phyloP scores from a whole-genome alignment of 2,888 invertebrate genomes.

The Macrophya alboannulata region DNA sequence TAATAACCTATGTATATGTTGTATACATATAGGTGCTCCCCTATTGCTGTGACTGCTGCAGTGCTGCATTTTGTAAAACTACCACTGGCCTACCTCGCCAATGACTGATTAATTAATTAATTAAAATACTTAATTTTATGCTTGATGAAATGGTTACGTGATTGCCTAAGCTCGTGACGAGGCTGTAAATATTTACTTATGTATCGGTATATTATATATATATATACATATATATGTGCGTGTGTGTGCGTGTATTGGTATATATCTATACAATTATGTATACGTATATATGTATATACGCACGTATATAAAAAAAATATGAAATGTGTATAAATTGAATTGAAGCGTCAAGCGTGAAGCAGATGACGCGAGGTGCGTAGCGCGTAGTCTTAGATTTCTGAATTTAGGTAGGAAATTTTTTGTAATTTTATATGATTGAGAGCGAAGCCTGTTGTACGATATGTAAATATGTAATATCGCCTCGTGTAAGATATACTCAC shows the following conservation, averaged over 20 bases:
- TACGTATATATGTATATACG: constrained; percentile 41
- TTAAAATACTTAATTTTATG: constrained; percentile 68
- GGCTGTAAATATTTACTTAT: constrained; percentile 66
- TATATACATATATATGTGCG: background rate
- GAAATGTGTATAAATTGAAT: constrained; percentile 56
- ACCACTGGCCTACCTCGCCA: constrained; percentile 75
- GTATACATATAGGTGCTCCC: constrained; percentile 53
- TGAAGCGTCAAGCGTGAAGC: constrained; percentile 49
- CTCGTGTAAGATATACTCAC: constrained; percentile 78
- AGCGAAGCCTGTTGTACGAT: constrained; percentile 75
- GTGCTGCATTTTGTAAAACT: constrained; percentile 65
- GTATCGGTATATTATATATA: constrained; percentile 27
- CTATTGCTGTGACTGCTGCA: constrained; percentile 58
- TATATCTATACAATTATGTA: constrained; percentile 42
- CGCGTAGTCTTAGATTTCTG: constrained; percentile 63
- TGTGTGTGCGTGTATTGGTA: background rate
- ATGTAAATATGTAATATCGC: constrained; percentile 80
- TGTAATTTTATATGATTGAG: constrained; percentile 80
- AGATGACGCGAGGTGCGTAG: constrained; percentile 53
- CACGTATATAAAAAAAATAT: constrained; percentile 26
- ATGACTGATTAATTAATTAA: constrained; percentile 67
- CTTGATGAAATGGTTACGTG: constrained; percentile 67
- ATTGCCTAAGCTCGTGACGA: constrained; percentile 59
- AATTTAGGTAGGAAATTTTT: constrained; percentile 78
- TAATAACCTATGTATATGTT: constrained; percentile 51